Evolutionary conservation across 2,113 vertebrate genomes (phyloP), one percentile per base, ranked within the genome.

Genomic region (Lanius collurio): DNA sequence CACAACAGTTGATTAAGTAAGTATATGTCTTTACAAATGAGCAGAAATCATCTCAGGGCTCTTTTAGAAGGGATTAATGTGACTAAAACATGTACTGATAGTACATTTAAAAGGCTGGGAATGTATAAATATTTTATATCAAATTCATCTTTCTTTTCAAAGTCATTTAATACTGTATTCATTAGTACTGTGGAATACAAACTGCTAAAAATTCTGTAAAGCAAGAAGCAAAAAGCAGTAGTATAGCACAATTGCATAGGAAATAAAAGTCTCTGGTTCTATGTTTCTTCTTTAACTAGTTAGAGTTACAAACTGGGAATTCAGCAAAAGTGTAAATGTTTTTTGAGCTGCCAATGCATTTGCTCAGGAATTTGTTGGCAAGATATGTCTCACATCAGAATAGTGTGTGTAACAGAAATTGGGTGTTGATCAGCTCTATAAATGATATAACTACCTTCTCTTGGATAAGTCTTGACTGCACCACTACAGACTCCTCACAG

Each of bases 1-100:
- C 33, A 91, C 64, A 94, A 77, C 28, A 77, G 64, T 75, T 91
- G 67, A 94, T 39, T 93, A 62, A 87, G 35, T 50, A 50, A 78
- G 20, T 93, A 60, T 44, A 70, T 57, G 15, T 64, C 79, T 95
- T 95, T 64, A 69, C 77, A 94, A 90, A 91, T 60, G 39, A 94
- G n/a, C 50, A 80, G 30, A 89, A 89, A 91, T 82, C 75, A 39
- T 73, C 82, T 88, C 41, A 77, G 68, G 21, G 68, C 30, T 41
- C 81, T 94, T 93, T 91, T 60, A 82, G n/a, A 63, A 75, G 17
- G 30, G 28, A 82, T 55, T 49, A 85, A 52, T 64, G 35, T 82
- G 74, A 90, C 60, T 60, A 71, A 94, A 93, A 91, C 56, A 4
- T 71, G 20, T 47, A 47, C 11, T 73, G 50, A 77, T 56, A 60